phyloP scores from a whole-genome alignment of 2,113 vertebrate species.

The Benitochromis conjunctus region DNA sequence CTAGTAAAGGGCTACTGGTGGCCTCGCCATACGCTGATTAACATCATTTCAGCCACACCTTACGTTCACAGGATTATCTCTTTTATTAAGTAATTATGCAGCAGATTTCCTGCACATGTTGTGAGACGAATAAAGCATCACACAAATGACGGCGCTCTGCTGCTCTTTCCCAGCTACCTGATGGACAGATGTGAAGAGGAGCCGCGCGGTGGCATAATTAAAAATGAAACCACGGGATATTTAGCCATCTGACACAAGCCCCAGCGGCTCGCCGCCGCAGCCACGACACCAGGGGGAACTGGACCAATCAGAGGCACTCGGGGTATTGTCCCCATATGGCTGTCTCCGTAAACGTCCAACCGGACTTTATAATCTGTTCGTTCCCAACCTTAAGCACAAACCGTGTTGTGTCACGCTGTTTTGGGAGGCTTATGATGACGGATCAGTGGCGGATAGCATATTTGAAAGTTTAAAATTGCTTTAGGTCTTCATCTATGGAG shows the following conservation, averaged over 20 bases:
- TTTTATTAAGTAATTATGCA: slow-evolving; percentile 73
- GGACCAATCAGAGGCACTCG: slow-evolving; percentile 37
- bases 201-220: slow-evolving; percentile 40
- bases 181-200: slow-evolving; percentile 67
- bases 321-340: slow-evolving; percentile 52
- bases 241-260: slow-evolving; percentile 55
- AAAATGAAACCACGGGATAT: slow-evolving; percentile 50
- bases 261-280: neutral
- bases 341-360: slow-evolving; percentile 38
- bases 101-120: slow-evolving; percentile 75
- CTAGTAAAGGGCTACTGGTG: slow-evolving; percentile 13
- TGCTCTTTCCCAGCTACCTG: slow-evolving; percentile 64
- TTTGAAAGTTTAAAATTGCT: slow-evolving; percentile 24
- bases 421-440: slow-evolving; percentile 16
- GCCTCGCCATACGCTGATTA: slow-evolving; percentile 62
- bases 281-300: neutral
- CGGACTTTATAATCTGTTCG: slow-evolving; percentile 51
- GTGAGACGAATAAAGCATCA: slow-evolving; percentile 73
- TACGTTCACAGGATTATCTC: slow-evolving; percentile 66
- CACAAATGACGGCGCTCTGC: slow-evolving; percentile 48
- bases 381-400: slow-evolving; percentile 19
- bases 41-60: slow-evolving; percentile 67
- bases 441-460: slow-evolving; percentile 47
- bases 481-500: neutral
- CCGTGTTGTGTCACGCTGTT: slow-evolving; percentile 60